phyloP scores from a whole-genome alignment of 2,113 vertebrate species.

The Megaceryle maxima region DNA sequence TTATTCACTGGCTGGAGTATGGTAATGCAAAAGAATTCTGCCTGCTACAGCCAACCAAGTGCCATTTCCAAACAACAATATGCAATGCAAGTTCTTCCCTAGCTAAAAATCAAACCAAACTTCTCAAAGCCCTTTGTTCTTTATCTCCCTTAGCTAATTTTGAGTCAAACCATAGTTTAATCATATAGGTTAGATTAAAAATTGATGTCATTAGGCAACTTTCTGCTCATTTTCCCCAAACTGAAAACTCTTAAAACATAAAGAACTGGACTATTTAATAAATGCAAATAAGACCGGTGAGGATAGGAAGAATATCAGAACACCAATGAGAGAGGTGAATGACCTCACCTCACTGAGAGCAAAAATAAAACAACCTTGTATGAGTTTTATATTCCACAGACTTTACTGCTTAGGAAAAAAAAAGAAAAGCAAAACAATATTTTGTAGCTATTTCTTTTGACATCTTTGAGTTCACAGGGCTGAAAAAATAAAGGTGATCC shows the following conservation, averaged over 20 bases:
- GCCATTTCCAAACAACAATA: background rate
- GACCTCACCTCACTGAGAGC: background rate
- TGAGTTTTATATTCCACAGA: background rate
- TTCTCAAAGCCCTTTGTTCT: background rate
- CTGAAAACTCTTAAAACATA: background rate
- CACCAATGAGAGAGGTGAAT: background rate
- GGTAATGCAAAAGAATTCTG: background rate
- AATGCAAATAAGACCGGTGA: background rate
- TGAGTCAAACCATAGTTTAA: background rate
- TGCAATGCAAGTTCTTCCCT: background rate
- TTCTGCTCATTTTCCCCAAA: background rate
- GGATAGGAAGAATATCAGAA: background rate
- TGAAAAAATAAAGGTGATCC: background rate
- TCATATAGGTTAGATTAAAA: background rate
- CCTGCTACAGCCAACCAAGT: background rate
- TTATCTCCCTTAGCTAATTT: background rate
- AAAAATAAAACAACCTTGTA: background rate
- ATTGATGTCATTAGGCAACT: background rate
- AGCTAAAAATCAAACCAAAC: background rate
- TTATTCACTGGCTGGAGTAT: background rate
- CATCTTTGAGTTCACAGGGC: background rate
- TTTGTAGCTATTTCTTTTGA: background rate
- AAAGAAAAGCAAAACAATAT: background rate
- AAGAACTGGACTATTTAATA: background rate
- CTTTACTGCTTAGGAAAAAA: background rate